Evolutionary conservation across 2,888 invertebrate genomes (phyloP).

Genomic region (Branchellion lobata): DNA sequence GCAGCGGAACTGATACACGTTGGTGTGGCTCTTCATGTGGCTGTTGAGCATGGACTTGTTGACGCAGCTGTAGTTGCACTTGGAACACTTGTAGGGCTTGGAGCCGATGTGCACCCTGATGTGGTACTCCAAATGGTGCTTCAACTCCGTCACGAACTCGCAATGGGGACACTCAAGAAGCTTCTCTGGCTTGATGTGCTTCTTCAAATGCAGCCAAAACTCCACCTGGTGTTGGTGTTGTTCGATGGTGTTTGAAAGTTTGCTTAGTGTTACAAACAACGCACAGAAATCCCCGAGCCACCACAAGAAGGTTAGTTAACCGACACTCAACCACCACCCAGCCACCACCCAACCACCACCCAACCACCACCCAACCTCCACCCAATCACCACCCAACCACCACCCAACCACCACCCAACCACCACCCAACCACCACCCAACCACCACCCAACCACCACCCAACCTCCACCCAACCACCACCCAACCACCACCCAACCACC

Average conservation of each 20-base stretch:
- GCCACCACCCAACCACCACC: too few relatives aligned
- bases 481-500: too few relatives aligned
- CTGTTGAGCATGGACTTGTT: constrained; percentile 90
- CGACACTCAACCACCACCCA: too few relatives aligned
- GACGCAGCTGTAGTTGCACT: constrained; percentile 69
- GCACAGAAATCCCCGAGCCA: background rate
- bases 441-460: too few relatives aligned
- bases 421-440: too few relatives aligned
- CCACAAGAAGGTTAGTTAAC: background rate
- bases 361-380: too few relatives aligned
- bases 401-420: too few relatives aligned
- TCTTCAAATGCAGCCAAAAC: constrained; percentile 86
- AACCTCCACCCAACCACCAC: too few relatives aligned
- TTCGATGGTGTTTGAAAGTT: background rate
- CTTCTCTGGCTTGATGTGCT: constrained; percentile 90
- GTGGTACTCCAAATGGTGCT: constrained; percentile 94
- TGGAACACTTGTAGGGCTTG: constrained; percentile 89
- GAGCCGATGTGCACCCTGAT: constrained; percentile 88
- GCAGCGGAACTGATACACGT: constrained; percentile 86
- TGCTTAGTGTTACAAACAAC: background rate
- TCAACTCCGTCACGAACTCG: constrained; percentile 95
- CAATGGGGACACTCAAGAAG: constrained; percentile 85
- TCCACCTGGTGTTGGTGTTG: constrained; percentile 65
- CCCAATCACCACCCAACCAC: too few relatives aligned
- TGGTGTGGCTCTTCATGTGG: constrained; percentile 87